Conservation (phyloP, 1,140 invertebrate genomes). For the Paralvinella palmiformis region DNA sequence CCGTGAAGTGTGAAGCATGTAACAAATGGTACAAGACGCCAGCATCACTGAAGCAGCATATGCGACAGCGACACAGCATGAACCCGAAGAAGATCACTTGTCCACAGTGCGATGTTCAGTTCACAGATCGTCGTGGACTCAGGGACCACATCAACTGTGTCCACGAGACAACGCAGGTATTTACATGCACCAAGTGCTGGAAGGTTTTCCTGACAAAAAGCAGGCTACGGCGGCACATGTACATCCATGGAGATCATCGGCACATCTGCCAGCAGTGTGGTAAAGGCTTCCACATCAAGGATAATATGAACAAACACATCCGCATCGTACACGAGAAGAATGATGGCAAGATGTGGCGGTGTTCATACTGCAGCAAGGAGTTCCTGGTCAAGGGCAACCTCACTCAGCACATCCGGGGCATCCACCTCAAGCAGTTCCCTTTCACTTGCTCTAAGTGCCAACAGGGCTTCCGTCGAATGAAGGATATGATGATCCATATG, state of each 20-base stretch:
- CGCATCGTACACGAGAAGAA: slow-evolving; percentile 1
- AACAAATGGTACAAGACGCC: not conserved
- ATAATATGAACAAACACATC: slow-evolving; percentile 14
- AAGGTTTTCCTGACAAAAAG: not conserved
- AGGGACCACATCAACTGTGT: not conserved
- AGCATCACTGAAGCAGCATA: not conserved
- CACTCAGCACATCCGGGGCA: not conserved
- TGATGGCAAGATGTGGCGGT: not conserved
- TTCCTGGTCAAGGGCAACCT: not conserved
- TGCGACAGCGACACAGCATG: not conserved
- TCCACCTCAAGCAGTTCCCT: not conserved
- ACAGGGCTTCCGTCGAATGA: slow-evolving; percentile 12
- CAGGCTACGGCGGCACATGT: not conserved
- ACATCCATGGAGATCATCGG: not conserved
- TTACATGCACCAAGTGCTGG: slow-evolving; percentile 10
- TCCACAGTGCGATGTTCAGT: not conserved
- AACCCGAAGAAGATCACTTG: not conserved
- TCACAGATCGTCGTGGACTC: not conserved
- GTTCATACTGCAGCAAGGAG: not conserved
- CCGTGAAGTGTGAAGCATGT: not conserved
- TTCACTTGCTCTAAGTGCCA: slow-evolving; percentile 5
- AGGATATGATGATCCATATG: slow-evolving; percentile 3
- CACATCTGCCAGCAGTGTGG: slow-evolving; percentile 10
- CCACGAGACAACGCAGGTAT: not conserved
- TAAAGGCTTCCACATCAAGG: slow-evolving; percentile 13